Percentiles rank a stretch among this genome's conserved stretches.
Evolutionary conservation across 92 coral and sea anemone species (phyloP).

Genomic region (Blastomussa wellsi): DNA sequence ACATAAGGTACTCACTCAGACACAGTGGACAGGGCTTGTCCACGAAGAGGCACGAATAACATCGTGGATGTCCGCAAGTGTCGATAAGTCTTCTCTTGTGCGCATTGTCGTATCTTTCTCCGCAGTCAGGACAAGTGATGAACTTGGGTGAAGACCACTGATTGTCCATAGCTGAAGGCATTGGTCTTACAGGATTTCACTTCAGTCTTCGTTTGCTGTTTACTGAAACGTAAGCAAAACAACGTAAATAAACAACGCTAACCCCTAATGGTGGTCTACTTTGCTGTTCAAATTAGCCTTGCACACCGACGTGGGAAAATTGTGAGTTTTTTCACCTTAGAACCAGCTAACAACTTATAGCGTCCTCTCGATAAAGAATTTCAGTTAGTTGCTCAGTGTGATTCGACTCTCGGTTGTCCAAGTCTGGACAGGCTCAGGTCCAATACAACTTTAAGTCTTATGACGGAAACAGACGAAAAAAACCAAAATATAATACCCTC

Average conservation of each 20-base stretch:
- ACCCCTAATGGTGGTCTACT: not conserved
- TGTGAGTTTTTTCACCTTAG: not conserved
- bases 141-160: slow-evolving; percentile 84
- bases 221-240: slow-evolving; percentile 38
- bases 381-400: not conserved
- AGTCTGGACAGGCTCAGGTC: not conserved
- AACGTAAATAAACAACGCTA: slow-evolving; percentile 14
- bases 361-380: not conserved
- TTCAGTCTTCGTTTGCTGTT: slow-evolving; percentile 13
- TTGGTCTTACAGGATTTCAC: slow-evolving; percentile 30
- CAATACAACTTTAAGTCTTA: slow-evolving; percentile 20
- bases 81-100: slow-evolving; percentile 88
- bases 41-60: slow-evolving; percentile 84
- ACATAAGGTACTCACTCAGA: slow-evolving; percentile 72
- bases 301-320: not conserved
- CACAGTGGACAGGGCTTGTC: slow-evolving; percentile 92
- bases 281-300: not conserved
- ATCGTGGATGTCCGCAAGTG: slow-evolving; percentile 96
- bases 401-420: not conserved
- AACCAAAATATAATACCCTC: slow-evolving; percentile 20
- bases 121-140: slow-evolving; percentile 95
- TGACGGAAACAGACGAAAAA: slow-evolving; percentile 38
- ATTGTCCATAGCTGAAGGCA: slow-evolving; percentile 83
- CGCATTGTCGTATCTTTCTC: slow-evolving; percentile 81
- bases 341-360: not conserved